A percentile compares a stretch with the other conserved stretches of the same genome.
Evolutionary conservation across 2,113 vertebrate species (phyloP).

Genomic region (Xyliphius kryptos): DNA sequence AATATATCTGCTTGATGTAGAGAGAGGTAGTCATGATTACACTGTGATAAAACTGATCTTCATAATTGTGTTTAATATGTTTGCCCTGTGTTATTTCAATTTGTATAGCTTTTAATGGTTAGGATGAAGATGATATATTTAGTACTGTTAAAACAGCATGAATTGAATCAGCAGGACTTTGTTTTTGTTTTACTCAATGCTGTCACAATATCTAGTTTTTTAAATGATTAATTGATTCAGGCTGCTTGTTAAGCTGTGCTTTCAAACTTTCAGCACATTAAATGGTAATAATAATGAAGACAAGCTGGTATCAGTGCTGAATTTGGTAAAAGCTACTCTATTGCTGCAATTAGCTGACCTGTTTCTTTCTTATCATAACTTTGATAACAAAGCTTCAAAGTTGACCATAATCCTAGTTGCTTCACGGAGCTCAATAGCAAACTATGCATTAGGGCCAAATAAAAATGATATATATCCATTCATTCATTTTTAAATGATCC

Average conservation of each 20-base stretch:
- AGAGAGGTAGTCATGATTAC: too few species aligned
- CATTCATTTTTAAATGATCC: too few species aligned
- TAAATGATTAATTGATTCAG: background rate
- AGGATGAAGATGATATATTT: too few species aligned
- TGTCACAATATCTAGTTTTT: slow-evolving; percentile 16
- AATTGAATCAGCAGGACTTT: slow-evolving; percentile 22
- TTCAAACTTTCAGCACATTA: too few species aligned
- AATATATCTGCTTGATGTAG: too few species aligned
- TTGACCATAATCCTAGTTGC: background rate
- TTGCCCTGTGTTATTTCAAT: too few species aligned
- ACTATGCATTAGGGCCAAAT: background rate
- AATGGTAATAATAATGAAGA: too few species aligned
- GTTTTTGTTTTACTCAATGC: slow-evolving; percentile 24
- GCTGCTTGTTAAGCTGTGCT: too few species aligned
- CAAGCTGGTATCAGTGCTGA: background rate
- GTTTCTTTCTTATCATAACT: slow-evolving; percentile 25
- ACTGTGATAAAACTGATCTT: too few species aligned
- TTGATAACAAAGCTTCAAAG: slow-evolving; percentile 10
- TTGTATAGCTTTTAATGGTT: too few species aligned
- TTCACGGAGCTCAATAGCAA: slow-evolving; percentile 6
- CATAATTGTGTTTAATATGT: too few species aligned
- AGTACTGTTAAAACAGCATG: slow-evolving; percentile 16
- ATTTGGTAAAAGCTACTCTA: slow-evolving; percentile 16
- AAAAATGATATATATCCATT: slow-evolving; percentile 10
- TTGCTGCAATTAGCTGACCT: slow-evolving; percentile 13